Evolutionary conservation across 2,888 invertebrate genomes (phyloP).

Genomic region (Caenorhabditis sp.): DNA sequence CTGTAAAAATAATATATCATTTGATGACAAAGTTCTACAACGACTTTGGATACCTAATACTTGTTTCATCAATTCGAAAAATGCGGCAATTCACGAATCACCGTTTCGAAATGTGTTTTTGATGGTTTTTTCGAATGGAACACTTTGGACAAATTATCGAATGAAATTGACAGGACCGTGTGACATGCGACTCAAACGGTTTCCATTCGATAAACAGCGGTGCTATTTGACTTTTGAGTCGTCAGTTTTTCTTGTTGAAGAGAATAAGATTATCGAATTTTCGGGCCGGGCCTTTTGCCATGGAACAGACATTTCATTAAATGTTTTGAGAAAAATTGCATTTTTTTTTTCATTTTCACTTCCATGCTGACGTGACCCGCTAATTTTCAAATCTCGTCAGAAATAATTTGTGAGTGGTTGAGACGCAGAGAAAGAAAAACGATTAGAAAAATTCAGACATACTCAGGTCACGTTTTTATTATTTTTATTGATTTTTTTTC

Average conservation of each 20-base stretch:
- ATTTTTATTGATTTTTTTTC: no score
- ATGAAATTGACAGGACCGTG: conserved; percentile 70
- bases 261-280: background rate
- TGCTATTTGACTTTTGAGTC: conserved; percentile 70
- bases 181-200: conserved; percentile 69
- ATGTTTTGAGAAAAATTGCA: no score
- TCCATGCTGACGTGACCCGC: no score
- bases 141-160: conserved; percentile 69
- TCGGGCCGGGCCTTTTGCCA: no score
- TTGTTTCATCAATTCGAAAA: conserved; percentile 69
- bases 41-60: conserved; percentile 70
- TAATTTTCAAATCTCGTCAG: no score
- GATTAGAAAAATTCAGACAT: no score
- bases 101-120: conserved; percentile 70
- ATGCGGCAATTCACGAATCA: conserved; percentile 68
- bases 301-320: no score
- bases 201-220: conserved; percentile 67
- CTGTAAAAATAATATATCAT: conserved; percentile 69
- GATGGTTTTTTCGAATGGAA: conserved; percentile 70
- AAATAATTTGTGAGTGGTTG: no score
- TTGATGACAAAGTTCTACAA: conserved; percentile 68
- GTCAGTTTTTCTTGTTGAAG: conserved; percentile 40
- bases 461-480: no score
- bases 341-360: no score
- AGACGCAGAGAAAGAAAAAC: no score